phyloP scores from a whole-genome alignment of 2,797 vertebrate species.

The Girardinus metallicus region DNA sequence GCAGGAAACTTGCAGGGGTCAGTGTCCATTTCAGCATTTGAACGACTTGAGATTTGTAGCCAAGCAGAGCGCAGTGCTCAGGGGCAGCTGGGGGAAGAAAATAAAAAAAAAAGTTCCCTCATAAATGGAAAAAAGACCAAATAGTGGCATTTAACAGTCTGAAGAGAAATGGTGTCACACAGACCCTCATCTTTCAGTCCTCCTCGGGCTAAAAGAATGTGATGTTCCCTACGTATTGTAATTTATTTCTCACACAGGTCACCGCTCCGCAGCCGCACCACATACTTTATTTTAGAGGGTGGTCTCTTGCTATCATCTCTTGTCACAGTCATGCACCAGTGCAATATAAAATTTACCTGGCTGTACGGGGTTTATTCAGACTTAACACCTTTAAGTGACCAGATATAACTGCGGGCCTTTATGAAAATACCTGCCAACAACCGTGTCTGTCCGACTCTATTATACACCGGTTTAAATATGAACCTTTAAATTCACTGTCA shows the following conservation, averaged over 20 bases:
- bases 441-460: conserved; percentile 45
- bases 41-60: conserved; percentile 24
- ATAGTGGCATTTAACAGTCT: conserved; percentile 73
- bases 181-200: conserved; percentile 48
- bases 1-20: conserved; percentile 34
- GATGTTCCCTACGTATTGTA: conserved; percentile 60
- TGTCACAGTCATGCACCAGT: conserved; percentile 37
- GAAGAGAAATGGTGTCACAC: conserved; percentile 63
- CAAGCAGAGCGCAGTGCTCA: conserved; percentile 27
- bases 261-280: conserved; percentile 45
- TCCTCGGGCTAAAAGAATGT: conserved; percentile 63
- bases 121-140: conserved; percentile 75
- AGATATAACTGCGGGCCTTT: conserved; percentile 38
- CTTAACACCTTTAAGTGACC: conserved; percentile 23
- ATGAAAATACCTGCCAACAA: conserved; percentile 43
- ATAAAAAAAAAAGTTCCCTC: conserved; percentile 44
- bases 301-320: conserved; percentile 48
- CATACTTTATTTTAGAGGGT: conserved; percentile 49
- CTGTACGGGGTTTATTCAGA: conserved; percentile 22
- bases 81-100: conserved; percentile 16
- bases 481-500: conserved; percentile 59
- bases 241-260: conserved; percentile 71
- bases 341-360: conserved; percentile 18
- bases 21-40: conserved; percentile 14
- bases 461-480: conserved; percentile 36